Evolutionary conservation across 2,113 vertebrate genomes (phyloP), one percentile per base, ranked within the genome.

Genomic region (Mustela nigripes): DNA sequence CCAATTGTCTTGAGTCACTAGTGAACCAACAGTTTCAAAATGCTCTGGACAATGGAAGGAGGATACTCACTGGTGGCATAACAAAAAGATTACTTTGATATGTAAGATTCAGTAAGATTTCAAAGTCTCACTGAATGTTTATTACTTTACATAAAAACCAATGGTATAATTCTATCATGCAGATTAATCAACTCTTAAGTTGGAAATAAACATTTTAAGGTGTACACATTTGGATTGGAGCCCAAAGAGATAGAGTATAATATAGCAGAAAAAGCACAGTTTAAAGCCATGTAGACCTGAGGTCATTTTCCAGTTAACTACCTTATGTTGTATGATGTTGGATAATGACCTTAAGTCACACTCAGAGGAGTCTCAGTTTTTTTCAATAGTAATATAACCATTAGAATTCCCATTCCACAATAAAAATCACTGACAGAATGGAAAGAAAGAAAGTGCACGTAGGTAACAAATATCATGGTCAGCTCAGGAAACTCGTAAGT

Each of bases 71-170:
- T 19, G 1, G 26, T 5, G 26, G 2, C 22, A 11, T 60, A 15
- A 19, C 6, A 89, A 11, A 26, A 58, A 65, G n/a, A 58, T 36
- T 31, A 89, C 42, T 84, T 19, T 76, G 18, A 36, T 19, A 89
- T 18, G 16, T 48, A 63, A 85, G 56, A 78, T 26, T 63, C 22
- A 19, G 1, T 82, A 62, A 15, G 5, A 69, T 81, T 67, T 89
- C 56, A 83, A 95, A 93, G 80, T 67, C 71, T 74, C 50, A 50
- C 42, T 78, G 63, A 78, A 48, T 65, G 60, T 91, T 85, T 58
- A 53, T 93, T 91, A 60, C 14, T 21, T 85, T n/a, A 74, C 5
- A 24, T 74, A 39, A 85, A 81, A 71, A 48, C 15, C n/a, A 96
- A 22, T 22, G 22, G 2, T 81, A 69, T 56, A 36, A 84, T 71